A percentile compares a stretch with the other conserved stretches of the same genome.
Evolutionary conservation across 2,113 vertebrate species (phyloP).

Genomic region (Motacilla tschutschensis): DNA sequence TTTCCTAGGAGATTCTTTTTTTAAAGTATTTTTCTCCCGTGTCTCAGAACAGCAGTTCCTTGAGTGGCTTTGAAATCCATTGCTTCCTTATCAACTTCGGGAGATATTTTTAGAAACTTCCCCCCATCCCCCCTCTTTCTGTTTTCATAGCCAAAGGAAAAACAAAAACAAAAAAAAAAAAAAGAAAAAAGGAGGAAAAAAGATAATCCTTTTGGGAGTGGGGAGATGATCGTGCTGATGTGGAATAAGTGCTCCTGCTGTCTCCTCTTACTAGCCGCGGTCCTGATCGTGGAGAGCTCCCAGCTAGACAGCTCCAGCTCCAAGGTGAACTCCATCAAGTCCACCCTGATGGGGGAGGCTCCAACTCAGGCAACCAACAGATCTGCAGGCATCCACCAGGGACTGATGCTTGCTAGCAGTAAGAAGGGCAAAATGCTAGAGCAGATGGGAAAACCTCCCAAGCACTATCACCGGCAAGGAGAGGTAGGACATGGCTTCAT

Average conservation of each 20-base stretch:
- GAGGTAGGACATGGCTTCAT: slow-evolving; percentile 26
- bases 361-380: slow-evolving; percentile 83
- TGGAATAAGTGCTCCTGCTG: slow-evolving; percentile 81
- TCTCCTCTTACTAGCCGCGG: slow-evolving; percentile 82
- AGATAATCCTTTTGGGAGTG: slow-evolving; percentile 31
- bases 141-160: background rate
- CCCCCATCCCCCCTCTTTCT: background rate
- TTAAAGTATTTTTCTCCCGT: background rate
- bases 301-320: slow-evolving; percentile 81
- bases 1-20: background rate
- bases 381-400: slow-evolving; percentile 73
- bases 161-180: background rate
- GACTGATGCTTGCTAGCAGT: slow-evolving; percentile 73
- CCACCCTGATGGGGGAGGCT: slow-evolving; percentile 78
- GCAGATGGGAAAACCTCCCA: slow-evolving; percentile 78
- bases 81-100: slow-evolving; percentile 9
- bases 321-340: slow-evolving; percentile 94
- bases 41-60: slow-evolving; percentile 2
- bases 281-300: slow-evolving; percentile 83
- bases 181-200: background rate
- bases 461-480: slow-evolving; percentile 54
- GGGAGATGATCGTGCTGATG: slow-evolving; percentile 75
- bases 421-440: slow-evolving; percentile 87
- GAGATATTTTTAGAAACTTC: background rate
- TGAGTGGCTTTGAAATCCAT: slow-evolving; percentile 14